Base-by-base conservation (phyloP, 2,888 invertebrate genomes). In the Cacoxenus indagator region DNA sequence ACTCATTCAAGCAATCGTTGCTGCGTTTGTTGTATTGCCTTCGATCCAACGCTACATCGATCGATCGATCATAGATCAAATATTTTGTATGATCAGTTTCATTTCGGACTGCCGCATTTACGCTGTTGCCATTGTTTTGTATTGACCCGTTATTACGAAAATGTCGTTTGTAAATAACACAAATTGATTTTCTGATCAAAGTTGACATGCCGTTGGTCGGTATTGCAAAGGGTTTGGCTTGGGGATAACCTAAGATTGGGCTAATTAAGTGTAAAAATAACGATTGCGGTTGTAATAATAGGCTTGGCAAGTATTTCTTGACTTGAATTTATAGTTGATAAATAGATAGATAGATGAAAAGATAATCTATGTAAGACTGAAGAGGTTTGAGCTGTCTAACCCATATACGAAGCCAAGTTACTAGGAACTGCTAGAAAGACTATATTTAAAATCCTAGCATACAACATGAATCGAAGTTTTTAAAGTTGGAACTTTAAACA, bases 41-140 rank as follows among this genome's bases (percentile, higher is more conserved):
- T 51, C 43, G 43, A 24, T 11, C 8, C 26, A 9, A 0, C 22
- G 27, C n/a, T n/a, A n/a, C n/a, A 55, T 55, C 61, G 1, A 62
- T 45, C 61, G 61, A 62, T 62, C 61, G 43, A 62, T 62, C 61
- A 62, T 62, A 37, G 61, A 62, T 62, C 61, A 62, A 62, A 62
- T 62, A 45, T 22, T 62, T 43, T 62, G 24, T 43, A 11, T 45
- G 29, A 45, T 9, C 24, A 26, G 26, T n/a, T 51, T 51, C 22
- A 9, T 26, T 29, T 57, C n/a, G 1, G 24, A 45, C 45, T 62
- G 43, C 61, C 26, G 43, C 45, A 62, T 45, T 61, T 61, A 37
- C 37, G 61, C 37, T 55, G 14, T 55, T 26, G n/a, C n/a, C 24
- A 11, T 55, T 8, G n/a, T 1, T 24, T 55, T 55, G 55, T 37